Conservation (phyloP, 2,888 invertebrate species). For the Ennomos quercinarius region DNA sequence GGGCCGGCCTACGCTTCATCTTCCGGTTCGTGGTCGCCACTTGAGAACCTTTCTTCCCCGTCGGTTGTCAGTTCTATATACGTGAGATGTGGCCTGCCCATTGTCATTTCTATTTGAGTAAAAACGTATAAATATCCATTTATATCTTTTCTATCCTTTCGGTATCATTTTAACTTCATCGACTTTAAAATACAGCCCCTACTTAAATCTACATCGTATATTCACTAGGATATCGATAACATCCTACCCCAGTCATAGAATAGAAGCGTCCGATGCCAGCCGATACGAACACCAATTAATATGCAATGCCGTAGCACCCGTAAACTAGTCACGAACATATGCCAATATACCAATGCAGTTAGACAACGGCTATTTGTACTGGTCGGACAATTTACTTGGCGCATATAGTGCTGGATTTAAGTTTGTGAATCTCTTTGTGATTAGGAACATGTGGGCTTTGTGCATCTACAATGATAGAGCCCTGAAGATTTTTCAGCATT, state of each 20-base stretch:
- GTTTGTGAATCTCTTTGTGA: conserved; percentile 1
- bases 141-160: too few species aligned
- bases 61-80: too few species aligned
- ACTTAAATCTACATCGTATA: neutral
- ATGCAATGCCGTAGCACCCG: conserved; percentile 73
- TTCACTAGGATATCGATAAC: conserved; percentile 5
- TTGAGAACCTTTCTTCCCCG: too few species aligned
- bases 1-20: too few species aligned
- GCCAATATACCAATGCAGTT: conserved; percentile 81
- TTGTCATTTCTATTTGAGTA: too few species aligned
- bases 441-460: too few species aligned
- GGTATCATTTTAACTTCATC: too few species aligned
- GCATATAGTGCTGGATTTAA: neutral
- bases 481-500: too few species aligned
- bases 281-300: conserved; percentile 83
- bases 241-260: conserved; percentile 42
- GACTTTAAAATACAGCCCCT: neutral
- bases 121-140: too few species aligned
- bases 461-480: too few species aligned
- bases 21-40: too few species aligned
- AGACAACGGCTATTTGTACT: conserved; percentile 79
- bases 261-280: conserved; percentile 75
- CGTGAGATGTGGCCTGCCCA: too few species aligned
- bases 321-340: conserved; percentile 77
- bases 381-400: conserved; percentile 70